A percentile compares a stretch with the other conserved stretches of the same genome.
Evolutionary conservation across 2,888 invertebrate genomes (phyloP).

Genomic region (Agrochola macilenta): DNA sequence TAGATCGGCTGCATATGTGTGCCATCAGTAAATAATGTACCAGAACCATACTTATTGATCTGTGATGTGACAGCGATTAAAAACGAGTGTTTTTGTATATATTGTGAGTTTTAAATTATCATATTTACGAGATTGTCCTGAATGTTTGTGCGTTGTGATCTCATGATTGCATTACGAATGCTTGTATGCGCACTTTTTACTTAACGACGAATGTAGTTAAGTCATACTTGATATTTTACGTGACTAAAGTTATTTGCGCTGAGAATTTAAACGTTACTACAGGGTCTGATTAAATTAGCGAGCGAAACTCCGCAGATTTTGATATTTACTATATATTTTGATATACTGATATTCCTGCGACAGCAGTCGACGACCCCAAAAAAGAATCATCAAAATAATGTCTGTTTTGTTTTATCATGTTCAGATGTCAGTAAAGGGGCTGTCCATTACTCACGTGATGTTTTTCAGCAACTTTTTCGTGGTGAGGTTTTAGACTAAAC

Average conservation of each 20-base stretch:
- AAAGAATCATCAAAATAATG: too few species aligned
- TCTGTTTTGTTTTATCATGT: too few species aligned
- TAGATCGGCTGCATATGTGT: not conserved
- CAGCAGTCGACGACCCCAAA: not conserved
- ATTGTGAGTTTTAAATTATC: slow-evolving; percentile 56
- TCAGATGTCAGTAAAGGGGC: too few species aligned
- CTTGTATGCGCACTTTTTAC: slow-evolving; percentile 43
- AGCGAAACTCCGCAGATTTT: not conserved
- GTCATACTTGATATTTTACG: not conserved
- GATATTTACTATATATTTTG: too few species aligned
- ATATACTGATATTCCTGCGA: too few species aligned
- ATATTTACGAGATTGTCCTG: slow-evolving; percentile 48
- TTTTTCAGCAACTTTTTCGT: too few species aligned
- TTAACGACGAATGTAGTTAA: not conserved
- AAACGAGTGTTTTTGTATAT: slow-evolving; percentile 66
- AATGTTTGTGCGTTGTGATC: slow-evolving; percentile 66
- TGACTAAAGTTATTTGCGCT: not conserved
- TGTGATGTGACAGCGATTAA: slow-evolving; percentile 74
- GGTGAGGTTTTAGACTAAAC: too few species aligned
- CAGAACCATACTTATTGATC: slow-evolving; percentile 66
- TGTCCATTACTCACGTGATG: too few species aligned
- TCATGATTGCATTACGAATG: slow-evolving; percentile 67
- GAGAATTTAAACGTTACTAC: not conserved
- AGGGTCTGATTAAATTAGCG: not conserved
- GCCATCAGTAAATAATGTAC: slow-evolving; percentile 39